Evolutionary conservation across 2,888 invertebrate species (phyloP), one percentile per base, ranked within the genome.

Genomic region (Mimas tiliae): DNA sequence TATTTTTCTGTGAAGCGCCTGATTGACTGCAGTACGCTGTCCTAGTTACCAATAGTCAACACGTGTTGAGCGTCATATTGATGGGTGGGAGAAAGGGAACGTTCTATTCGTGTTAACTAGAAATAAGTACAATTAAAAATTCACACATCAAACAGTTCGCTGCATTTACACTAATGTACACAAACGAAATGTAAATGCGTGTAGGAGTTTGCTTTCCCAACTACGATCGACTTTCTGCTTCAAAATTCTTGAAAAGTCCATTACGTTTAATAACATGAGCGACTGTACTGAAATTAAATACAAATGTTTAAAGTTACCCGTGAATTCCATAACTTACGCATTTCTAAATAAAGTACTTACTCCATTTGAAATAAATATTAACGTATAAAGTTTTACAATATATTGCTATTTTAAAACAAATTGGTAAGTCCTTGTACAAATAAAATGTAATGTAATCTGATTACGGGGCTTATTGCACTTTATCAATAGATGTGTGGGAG

Each of bases 21-120:
- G 84, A 88, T 85, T 85, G 86, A 89, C 83, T 86, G 83, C 83
- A 84, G 83, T 77, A 75, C 79, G 74, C 80, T 83, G 87, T 79
- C 85, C 87, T 79, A 86, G 84, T 85, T 86, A 81, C 72, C 75
- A 74, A 71, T 78, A 78, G 74, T 76, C 74, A 78, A 84, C 88
- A 89, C 85, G 82, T 90, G 89, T 82, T 80, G 75, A 80, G 77
- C 79, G 76, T 76, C 72, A 76, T 80, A 77, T 72, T 72, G 73
- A 74, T 72, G 71, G 68, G 69, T 74, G 67, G 65, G 71, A 74
- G 68, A 71, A 68, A 73, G 69, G 70, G 69, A 73, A 69, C 72
- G 73, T 72, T 47, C 58, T 58, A 19, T 42, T 42, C 11, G 38
- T 58, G 38, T 58, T 11, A 42, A 55, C 11, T 34, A 16, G 12